These are phyloP conservation scores for Typhlomys cinereus DNA, from an alignment of 2,113 vertebrate genomes.

Conservation along the genomic window DNA sequence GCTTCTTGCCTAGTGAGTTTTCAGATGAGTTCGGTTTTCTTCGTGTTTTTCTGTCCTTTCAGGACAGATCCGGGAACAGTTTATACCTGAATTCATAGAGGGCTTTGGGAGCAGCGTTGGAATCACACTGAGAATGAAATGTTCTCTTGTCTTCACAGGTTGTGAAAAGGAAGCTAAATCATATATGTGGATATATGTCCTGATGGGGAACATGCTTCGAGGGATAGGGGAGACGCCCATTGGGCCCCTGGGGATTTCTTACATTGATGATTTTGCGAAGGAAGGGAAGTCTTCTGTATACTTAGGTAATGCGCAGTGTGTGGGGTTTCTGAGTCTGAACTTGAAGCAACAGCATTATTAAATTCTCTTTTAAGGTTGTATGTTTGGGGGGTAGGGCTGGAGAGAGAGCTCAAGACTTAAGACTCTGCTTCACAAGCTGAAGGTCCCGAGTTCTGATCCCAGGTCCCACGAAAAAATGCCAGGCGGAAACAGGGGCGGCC, in stretches of 20 bases:
- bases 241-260: slow-evolving; percentile 92
- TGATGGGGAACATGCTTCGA: slow-evolving; percentile 92
- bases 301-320: slow-evolving; percentile 85
- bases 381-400: too few species aligned
- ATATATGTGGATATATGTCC: slow-evolving; percentile 92
- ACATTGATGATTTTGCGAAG: slow-evolving; percentile 93
- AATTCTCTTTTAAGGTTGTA: neutral
- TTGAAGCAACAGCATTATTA: neutral
- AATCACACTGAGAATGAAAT: slow-evolving; percentile 21
- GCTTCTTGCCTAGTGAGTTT: neutral
- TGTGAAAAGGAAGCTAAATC: slow-evolving; percentile 87
- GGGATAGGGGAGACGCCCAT: slow-evolving; percentile 95
- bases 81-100: neutral
- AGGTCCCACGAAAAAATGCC: too few species aligned
- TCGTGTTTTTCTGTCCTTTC: neutral
- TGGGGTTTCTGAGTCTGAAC: neutral
- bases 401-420: too few species aligned
- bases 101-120: neutral
- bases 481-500: too few species aligned
- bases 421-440: too few species aligned
- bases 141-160: slow-evolving; percentile 75
- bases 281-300: slow-evolving; percentile 92
- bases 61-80: neutral
- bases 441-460: too few species aligned
- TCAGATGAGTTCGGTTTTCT: neutral